Evolutionary conservation across 2,888 invertebrate genomes (phyloP).

Genomic region (Ditula angustiorana): DNA sequence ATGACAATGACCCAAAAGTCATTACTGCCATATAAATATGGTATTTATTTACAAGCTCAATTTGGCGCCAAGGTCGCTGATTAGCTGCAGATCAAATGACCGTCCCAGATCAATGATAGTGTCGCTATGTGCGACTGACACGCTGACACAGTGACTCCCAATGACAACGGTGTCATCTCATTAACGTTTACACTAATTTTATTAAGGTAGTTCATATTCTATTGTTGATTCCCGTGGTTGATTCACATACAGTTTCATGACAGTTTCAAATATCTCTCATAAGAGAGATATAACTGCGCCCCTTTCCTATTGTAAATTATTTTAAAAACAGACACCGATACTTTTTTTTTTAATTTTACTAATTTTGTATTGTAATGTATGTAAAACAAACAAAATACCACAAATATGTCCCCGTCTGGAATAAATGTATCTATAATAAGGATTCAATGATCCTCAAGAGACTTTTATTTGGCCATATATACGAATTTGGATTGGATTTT

Average conservation of each 20-base stretch:
- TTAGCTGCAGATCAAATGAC: slow-evolving; percentile 15
- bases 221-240: neutral
- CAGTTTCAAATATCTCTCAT: too few species aligned
- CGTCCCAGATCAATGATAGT: slow-evolving; percentile 9
- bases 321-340: too few species aligned
- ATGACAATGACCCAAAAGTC: slow-evolving; percentile 5
- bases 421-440: too few species aligned
- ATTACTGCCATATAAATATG: neutral
- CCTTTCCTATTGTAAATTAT: too few species aligned
- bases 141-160: slow-evolving; percentile 16
- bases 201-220: slow-evolving; percentile 3
- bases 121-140: slow-evolving; percentile 2
- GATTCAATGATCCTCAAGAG: too few species aligned
- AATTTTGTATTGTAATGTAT: too few species aligned
- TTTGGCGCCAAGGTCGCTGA: slow-evolving; percentile 12
- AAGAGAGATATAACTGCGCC: too few species aligned
- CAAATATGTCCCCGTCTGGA: too few species aligned
- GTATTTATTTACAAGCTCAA: slow-evolving; percentile 12
- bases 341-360: too few species aligned
- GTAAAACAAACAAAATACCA: too few species aligned
- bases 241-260: neutral
- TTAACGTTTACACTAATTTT: slow-evolving; percentile 8
- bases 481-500: too few species aligned
- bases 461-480: too few species aligned
- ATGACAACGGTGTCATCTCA: slow-evolving; percentile 8